A percentile compares a stretch with the other conserved stretches of the same genome.
Conservation (phyloP, 2,113 vertebrate species). For the Gnathonemus longibarbis region DNA sequence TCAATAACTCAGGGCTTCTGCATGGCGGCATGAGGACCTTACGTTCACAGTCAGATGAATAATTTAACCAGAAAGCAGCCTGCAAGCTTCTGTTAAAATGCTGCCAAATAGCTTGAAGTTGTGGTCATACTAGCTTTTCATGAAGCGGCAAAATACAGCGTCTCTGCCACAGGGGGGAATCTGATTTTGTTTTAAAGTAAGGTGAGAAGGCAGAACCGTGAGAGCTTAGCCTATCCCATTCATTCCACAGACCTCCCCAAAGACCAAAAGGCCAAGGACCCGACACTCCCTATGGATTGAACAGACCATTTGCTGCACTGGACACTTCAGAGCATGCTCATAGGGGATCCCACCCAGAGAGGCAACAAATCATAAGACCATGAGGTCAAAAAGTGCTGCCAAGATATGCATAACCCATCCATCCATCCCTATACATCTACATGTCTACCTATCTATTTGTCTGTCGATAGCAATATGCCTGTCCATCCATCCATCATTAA, state of each 20-base stretch:
- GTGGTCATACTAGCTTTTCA: not conserved
- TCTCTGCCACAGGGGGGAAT: not conserved
- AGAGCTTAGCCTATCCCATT: no score
- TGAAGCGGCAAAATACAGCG: not conserved
- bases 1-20: not conserved
- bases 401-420: not conserved
- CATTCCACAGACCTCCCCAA: not conserved
- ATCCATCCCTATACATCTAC: not conserved
- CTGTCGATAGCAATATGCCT: not conserved
- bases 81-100: not conserved
- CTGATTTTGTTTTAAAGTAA: not conserved
- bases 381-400: not conserved
- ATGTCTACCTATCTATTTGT: not conserved
- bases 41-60: not conserved
- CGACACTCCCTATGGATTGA: not conserved
- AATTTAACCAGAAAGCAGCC: not conserved
- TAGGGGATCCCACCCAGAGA: no score
- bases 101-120: not conserved
- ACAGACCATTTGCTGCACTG: not conserved
- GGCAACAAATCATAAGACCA: not conserved
- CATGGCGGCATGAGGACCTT: not conserved
- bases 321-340: not conserved
- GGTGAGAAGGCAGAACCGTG: not conserved
- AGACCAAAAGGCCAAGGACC: not conserved
- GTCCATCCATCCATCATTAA: not conserved